Percentiles rank a stretch among this genome's conserved stretches.
These are phyloP conservation scores for Notolabrus celidotus DNA, from an alignment of 2,797 vertebrate genomes.

Conservation along the genomic window DNA sequence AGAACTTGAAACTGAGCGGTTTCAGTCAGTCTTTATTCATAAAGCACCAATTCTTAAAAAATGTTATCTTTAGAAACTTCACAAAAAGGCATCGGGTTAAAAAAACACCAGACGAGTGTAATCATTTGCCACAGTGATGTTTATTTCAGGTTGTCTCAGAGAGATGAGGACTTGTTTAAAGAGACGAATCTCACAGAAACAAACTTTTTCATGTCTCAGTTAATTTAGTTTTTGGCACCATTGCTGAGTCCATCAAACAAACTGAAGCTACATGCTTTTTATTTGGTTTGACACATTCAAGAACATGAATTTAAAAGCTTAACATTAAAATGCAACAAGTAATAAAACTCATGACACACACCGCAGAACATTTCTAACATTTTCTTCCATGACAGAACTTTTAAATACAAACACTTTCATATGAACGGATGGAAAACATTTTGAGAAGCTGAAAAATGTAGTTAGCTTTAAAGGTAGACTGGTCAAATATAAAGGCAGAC, in stretches of 20 bases:
- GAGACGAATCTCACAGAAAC: constrained; percentile 1
- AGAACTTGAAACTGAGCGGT: no score
- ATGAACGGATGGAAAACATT: not conserved
- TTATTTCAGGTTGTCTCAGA: constrained; percentile 22
- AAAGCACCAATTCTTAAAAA: no score
- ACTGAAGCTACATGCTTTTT: not conserved
- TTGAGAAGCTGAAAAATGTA: not conserved
- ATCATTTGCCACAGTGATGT: not conserved
- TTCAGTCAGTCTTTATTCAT: no score
- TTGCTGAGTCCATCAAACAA: not conserved
- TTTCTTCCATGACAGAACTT: not conserved
- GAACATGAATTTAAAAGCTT: not conserved
- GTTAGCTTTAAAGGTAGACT: not conserved
- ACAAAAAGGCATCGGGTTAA: no score
- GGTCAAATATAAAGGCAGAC: not conserved
- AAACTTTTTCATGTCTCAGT: not conserved
- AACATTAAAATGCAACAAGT: constrained; percentile 7
- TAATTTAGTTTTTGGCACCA: constrained; percentile 27
- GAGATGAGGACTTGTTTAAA: not conserved
- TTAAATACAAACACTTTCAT: constrained; percentile 12
- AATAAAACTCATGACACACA: constrained; percentile 6
- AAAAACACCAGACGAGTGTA: not conserved
- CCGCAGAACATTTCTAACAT: no score
- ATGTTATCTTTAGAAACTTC: no score
- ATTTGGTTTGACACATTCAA: constrained; percentile 1